Evolutionary conservation across 2,113 vertebrate genomes (phyloP), one percentile per base, ranked within the genome.

Genomic region (Poeciliopsis prolifica): DNA sequence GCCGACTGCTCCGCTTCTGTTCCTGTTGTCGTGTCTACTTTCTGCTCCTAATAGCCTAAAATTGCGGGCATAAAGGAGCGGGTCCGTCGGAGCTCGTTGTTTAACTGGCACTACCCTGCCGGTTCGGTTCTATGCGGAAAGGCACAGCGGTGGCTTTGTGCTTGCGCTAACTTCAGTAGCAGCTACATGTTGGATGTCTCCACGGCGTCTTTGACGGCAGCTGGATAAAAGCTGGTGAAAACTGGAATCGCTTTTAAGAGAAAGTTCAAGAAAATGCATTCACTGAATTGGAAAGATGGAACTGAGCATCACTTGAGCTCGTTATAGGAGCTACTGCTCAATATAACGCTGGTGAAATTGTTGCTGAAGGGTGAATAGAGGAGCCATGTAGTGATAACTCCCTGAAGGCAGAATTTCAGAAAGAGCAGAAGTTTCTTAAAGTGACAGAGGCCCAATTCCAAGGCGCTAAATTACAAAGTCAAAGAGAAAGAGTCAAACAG

Each of bases 21-120:
- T 17, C 30, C 70, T 19, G 24, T 70, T 77, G 61, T 37, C 11
- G 29, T 35, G 63, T 81, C 76, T 72, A 71, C 65, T 48, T 26
- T 84, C 42, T 35, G n/a, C 29, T 30, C n/a, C 26, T 72, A 74
- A 0, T 19, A 28, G 37, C 51, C 31, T 28, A 26, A 24, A 42
- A 65, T 28, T 14, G 11, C 24, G 22, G 60, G 51, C 8, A 68
- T 22, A 24, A 15, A 10, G 29, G 33, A 13, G 31, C 17, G 44
- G 66, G n/a, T 44, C 30, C 13, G 65, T 12, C 3, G n/a, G 8
- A 30, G 63, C 15, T n/a, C 29, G 11, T 30, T 54, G 7, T 64
- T 68, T 35, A 19, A 70, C 31, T 28, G 24, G 1, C 2, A 1
- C 13, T 14, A 24, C 0, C 1, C 22, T 35, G 5, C 28, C 48